A percentile compares a stretch with the other conserved stretches of the same genome.
Evolutionary conservation across 2,797 vertebrate genomes (phyloP).

Genomic region (Monodelphis domestica): DNA sequence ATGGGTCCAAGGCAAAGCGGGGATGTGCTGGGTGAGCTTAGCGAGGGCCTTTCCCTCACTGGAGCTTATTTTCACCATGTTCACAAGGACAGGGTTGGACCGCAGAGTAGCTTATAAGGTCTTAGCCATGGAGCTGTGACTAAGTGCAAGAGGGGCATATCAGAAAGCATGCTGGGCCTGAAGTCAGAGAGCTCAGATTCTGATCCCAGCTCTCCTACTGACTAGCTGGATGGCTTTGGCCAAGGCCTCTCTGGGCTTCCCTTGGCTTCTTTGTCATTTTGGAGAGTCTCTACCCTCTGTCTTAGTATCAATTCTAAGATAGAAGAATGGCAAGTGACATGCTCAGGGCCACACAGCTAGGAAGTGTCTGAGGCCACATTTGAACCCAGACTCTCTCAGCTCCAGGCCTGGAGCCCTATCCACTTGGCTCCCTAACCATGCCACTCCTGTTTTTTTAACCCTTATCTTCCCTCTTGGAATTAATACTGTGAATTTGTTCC

Average conservation of each 20-base stretch:
- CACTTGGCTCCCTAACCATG: too few species aligned
- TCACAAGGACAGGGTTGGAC: neutral
- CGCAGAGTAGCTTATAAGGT: neutral
- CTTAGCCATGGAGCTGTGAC: neutral
- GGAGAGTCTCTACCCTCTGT: too few species aligned
- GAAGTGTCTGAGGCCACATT: too few species aligned
- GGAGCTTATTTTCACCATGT: neutral
- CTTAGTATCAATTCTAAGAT: too few species aligned
- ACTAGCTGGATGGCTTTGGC: neutral
- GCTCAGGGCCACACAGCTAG: too few species aligned
- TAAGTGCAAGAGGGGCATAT: neutral
- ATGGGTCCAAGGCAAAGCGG: neutral
- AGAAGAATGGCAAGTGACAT: too few species aligned
- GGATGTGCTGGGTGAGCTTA: neutral
- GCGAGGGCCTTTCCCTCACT: neutral
- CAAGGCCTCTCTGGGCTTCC: neutral
- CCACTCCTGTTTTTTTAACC: too few species aligned
- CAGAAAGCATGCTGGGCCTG: neutral
- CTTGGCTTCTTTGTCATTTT: neutral
- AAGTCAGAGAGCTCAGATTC: neutral
- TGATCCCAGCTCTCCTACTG: neutral
- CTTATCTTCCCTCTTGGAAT: too few species aligned
- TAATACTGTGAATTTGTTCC: too few species aligned
- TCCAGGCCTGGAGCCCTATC: too few species aligned
- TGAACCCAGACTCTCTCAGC: too few species aligned